A percentile compares a stretch with the other conserved stretches of the same genome.
Conservation (phyloP, 2,888 invertebrate species). For the Ceraclea dissimilis region DNA sequence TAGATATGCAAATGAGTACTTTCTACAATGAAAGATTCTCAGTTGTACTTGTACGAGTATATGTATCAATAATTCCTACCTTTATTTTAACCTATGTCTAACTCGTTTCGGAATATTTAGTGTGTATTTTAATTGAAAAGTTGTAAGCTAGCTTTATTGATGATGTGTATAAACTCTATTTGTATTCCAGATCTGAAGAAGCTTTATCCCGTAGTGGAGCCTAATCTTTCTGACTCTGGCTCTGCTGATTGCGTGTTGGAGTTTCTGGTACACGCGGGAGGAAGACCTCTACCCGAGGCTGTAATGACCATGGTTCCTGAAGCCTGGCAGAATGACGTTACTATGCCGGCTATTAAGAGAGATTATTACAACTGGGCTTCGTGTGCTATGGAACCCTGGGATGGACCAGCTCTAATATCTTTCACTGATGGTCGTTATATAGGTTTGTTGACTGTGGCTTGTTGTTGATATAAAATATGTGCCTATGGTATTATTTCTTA, state of each 20-base stretch:
- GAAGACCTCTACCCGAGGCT: constrained; percentile 88
- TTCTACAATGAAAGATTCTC: no score
- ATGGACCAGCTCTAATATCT: constrained; percentile 92
- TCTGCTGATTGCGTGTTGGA: constrained; percentile 97
- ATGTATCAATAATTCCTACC: no score
- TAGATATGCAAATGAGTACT: not conserved
- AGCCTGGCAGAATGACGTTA: constrained; percentile 93
- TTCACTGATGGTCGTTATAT: constrained; percentile 98
- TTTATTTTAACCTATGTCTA: no score
- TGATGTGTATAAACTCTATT: no score
- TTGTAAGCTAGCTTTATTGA: no score
- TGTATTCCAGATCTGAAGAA: constrained; percentile 60
- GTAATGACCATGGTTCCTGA: constrained; percentile 99
- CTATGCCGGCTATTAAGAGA: constrained; percentile 87
- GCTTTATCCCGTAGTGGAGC: constrained; percentile 95
- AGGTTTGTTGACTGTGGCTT: constrained; percentile 40
- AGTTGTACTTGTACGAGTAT: no score
- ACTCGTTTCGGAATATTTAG: no score
- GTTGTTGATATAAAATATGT: not conserved
- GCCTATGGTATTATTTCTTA: no score
- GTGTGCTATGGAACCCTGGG: constrained; percentile 99
- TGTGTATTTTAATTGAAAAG: no score
- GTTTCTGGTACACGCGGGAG: constrained; percentile 90
- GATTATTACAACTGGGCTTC: constrained; percentile 98
- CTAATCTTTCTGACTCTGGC: constrained; percentile 96